Conservation (phyloP, 2,888 invertebrate species). For the Nipponacmea schrenckii region DNA sequence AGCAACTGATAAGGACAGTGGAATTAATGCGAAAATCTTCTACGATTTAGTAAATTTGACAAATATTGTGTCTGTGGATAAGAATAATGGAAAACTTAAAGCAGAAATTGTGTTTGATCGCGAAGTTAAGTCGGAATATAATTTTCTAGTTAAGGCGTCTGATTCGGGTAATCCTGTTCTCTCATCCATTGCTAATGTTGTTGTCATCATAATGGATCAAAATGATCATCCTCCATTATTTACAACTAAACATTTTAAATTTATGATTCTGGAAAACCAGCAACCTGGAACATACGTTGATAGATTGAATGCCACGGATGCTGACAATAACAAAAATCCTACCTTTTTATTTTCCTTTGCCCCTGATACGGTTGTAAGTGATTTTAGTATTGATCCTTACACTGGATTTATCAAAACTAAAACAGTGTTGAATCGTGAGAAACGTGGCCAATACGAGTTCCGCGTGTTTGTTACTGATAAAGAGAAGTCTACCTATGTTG, state of each 20-base stretch:
- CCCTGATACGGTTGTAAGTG: constrained; percentile 10
- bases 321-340: constrained; percentile 22
- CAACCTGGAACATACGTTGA: constrained; percentile 28
- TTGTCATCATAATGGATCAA: constrained; percentile 92
- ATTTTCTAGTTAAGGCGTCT: constrained; percentile 84
- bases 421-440: constrained; percentile 29
- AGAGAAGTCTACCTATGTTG: constrained; percentile 26
- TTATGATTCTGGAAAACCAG: constrained; percentile 29
- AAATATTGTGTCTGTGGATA: not conserved
- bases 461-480: constrained; percentile 35
- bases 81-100: not conserved
- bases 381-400: constrained; percentile 30
- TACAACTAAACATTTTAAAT: constrained; percentile 26
- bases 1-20: constrained; percentile 33
- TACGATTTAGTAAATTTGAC: constrained; percentile 17
- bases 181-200: constrained; percentile 88
- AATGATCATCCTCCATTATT: constrained; percentile 76
- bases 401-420: constrained; percentile 33
- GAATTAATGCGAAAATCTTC: constrained; percentile 28
- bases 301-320: constrained; percentile 30
- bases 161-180: constrained; percentile 77
- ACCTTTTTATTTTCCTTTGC: constrained; percentile 14
- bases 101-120: not conserved
- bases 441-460: constrained; percentile 24
- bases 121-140: constrained; percentile 77